These are phyloP conservation scores for Tamandua tetradactyla DNA, from an alignment of 2,797 vertebrate genomes.

Conservation along the genomic window DNA sequence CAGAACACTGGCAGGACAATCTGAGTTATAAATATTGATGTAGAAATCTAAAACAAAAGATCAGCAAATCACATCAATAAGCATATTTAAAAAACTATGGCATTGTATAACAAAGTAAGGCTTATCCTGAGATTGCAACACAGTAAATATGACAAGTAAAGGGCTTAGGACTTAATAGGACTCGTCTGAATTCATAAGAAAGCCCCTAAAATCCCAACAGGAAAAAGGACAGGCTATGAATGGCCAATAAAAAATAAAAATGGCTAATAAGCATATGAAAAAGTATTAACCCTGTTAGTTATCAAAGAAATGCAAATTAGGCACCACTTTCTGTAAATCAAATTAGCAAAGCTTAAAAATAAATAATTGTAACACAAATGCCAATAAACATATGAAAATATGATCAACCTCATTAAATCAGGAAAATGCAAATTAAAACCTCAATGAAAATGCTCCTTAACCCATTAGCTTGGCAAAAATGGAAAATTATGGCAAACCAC, in stretches of 20 bases:
- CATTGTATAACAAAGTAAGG: conserved; percentile 42
- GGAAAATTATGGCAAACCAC: conserved; percentile 1
- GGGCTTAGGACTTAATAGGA: conserved; percentile 51
- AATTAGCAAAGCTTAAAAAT: conserved; percentile 80
- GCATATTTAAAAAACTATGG: conserved; percentile 50
- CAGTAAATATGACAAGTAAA: conserved; percentile 67
- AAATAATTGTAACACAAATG: conserved; percentile 78
- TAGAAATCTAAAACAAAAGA: conserved; percentile 62
- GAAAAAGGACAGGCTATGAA: conserved; percentile 74
- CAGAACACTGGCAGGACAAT: conserved; percentile 36
- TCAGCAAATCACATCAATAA: conserved; percentile 53
- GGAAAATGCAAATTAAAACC: conserved; percentile 74
- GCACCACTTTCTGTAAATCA: conserved; percentile 76
- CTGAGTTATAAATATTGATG: conserved; percentile 72
- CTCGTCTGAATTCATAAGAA: conserved; percentile 73
- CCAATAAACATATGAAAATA: conserved; percentile 79
- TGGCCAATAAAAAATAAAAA: conserved; percentile 71
- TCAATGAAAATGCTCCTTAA: conserved; percentile 68
- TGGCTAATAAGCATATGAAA: conserved; percentile 80
- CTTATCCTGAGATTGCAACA: conserved; percentile 55
- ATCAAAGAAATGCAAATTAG: conserved; percentile 78
- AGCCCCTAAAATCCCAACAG: conserved; percentile 58
- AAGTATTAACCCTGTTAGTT: conserved; percentile 78
- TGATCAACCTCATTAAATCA: conserved; percentile 76
- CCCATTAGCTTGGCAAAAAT: conserved; percentile 66